Evolutionary conservation across 1,140 invertebrate species (phyloP), one percentile per base, ranked within the genome.

Genomic region (Macrobrachium rosenbergii): DNA sequence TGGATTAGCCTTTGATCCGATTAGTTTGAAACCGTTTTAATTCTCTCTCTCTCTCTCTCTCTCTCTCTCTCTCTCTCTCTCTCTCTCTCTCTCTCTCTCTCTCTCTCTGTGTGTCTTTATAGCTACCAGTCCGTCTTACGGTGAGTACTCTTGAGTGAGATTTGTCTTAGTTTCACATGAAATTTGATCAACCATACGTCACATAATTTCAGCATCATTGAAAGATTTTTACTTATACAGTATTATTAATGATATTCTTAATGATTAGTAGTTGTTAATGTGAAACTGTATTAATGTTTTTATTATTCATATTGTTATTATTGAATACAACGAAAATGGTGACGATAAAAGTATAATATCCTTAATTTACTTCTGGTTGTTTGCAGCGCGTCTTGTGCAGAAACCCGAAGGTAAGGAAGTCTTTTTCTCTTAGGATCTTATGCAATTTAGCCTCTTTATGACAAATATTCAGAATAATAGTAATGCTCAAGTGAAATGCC

Each of bases 81-180:
- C 45, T 59, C 52, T n/a, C 45, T 59, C 77, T 17, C 58, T 80
- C 77, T 80, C 59, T 81, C 21, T 81, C 60, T 62, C 59, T 81
- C 60, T 81, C 59, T 62, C 60, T 64, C 79, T 81, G 60, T 81
- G 12, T 81, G 60, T 81, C 59, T 28, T 43, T 64, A n/a, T 7
- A 17, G 60, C 52, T 79, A 19, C 11, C 21, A 0, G 7, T 60
- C 21, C 21, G 8, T 52, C 17, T 60, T 37, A 10, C n/a, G 28
- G 14, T 79, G 21, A 10, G 8, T n/a, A 21, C 3, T 37, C 28
- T 37, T 37, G 1, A 3, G 28, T 37, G 28, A 37, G 28, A 37
- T 37, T 37, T 37, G 28, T 37, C 28, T 37, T 37, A 37, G 28
- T 37, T 37, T 37, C 28, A 37, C 28, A 37, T 37, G 28, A 37